Conservation (phyloP, 2,797 vertebrate species). For the Spinibarbus caldwelli region DNA sequence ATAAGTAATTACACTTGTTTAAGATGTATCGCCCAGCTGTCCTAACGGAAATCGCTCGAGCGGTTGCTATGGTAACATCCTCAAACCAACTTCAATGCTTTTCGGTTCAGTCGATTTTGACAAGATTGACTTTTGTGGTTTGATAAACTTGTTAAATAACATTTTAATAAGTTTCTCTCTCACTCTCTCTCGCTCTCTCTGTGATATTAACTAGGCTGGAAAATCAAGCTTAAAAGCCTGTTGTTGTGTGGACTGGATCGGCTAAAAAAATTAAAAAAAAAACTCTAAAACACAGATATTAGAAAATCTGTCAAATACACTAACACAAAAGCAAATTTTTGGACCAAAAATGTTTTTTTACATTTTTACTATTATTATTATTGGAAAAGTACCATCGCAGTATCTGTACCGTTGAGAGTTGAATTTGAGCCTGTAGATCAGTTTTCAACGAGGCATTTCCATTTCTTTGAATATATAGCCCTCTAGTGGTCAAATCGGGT, state of each 20-base stretch:
- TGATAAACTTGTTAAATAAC: background rate
- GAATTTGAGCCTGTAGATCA: no score
- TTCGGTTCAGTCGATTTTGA: no score
- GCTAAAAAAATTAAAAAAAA: background rate
- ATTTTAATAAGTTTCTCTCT: background rate
- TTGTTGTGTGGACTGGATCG: no score
- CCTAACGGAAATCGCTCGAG: background rate
- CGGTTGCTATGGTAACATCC: background rate
- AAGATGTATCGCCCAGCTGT: background rate
- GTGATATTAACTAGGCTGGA: background rate
- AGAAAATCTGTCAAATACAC: background rate
- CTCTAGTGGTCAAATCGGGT: slow-evolving; percentile 46
- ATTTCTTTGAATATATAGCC: slow-evolving; percentile 51
- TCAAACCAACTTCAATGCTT: background rate
- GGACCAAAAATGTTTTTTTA: background rate
- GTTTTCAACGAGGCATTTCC: background rate
- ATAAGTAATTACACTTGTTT: background rate
- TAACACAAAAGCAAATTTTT: background rate
- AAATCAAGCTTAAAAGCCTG: no score
- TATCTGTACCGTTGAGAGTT: background rate
- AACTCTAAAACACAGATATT: no score
- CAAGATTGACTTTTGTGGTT: background rate
- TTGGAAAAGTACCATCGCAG: background rate
- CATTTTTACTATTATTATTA: background rate
- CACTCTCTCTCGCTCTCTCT: accelerated